Base-by-base conservation (phyloP, 2,113 vertebrate species). In the Cryptomyrus ogoouensis region DNA sequence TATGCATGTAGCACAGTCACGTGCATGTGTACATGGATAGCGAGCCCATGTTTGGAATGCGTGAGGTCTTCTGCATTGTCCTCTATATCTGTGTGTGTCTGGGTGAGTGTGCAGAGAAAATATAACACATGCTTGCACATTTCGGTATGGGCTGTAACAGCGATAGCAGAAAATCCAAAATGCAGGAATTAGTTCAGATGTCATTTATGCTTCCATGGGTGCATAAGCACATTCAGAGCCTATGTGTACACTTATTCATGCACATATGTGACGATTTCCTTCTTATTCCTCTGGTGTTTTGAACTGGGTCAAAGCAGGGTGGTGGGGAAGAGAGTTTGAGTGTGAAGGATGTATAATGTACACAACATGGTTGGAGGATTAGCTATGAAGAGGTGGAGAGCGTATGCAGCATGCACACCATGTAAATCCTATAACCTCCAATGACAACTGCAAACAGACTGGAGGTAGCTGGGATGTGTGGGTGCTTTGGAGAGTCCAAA, bases 321-420 rank as follows among this genome's bases (percentile, higher is more conserved):
- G 53, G 90, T 91, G 83, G 88, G 89, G 77, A 90, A 90, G 83
- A 56, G 89, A 56, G 90, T 31, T 90, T 90, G 89, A 89, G 90
- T 80, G 90, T 92, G 89, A 90, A 87, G 87, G 91, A 88, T 90
- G 91, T 85, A 90, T 88, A 90, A 15, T 62, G 90, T 39, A 88
- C 89, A 77, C 70, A 83, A 21, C 74, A 42, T 31, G 90, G 91
- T 88, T 88, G 56, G 27, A 39, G 84, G 52, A 70, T 84, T 50
- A 62, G 89, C 91, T 35, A 21, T 12, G 24, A 87, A 87, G 50
- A 56, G n/a, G 6, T 1, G 42, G 70, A 35, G 66, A 80, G 27
- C 13, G 6, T 42, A n/a, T 66, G 24, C n/a, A 27, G 58, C 44
- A 46, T 12, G 12, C 15, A 17, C 58, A 17, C 62, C 27, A 27